Percentiles rank a stretch among this genome's conserved stretches.
Evolutionary conservation across 1,140 invertebrate species (phyloP).

Genomic region (Agrilus planipennis): DNA sequence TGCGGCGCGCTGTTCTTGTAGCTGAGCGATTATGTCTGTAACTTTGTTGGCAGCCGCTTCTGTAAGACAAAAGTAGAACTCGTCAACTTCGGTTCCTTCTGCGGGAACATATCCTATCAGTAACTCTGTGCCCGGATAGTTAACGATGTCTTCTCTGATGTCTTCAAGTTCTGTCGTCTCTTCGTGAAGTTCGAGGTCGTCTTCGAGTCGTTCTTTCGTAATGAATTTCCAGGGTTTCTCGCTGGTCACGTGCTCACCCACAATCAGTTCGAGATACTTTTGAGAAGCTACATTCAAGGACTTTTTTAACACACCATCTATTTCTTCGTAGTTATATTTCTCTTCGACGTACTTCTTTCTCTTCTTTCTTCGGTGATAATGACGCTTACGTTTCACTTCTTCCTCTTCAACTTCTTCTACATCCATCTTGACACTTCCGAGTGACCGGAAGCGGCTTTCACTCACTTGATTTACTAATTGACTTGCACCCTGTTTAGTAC

Average conservation of each 20-base stretch:
- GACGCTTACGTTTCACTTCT: too few relatives aligned
- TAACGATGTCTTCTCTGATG: slow-evolving; percentile 38
- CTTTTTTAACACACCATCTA: neutral
- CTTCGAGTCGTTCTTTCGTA: slow-evolving; percentile 46
- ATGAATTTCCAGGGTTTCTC: slow-evolving; percentile 62
- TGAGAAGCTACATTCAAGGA: neutral
- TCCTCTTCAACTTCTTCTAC: too few relatives aligned
- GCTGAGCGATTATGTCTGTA: slow-evolving; percentile 38
- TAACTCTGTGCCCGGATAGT: slow-evolving; percentile 42
- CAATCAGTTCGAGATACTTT: slow-evolving; percentile 9
- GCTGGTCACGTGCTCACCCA: slow-evolving; percentile 46
- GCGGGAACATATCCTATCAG: slow-evolving; percentile 56
- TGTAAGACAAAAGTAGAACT: slow-evolving; percentile 59
- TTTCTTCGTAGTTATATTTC: too few relatives aligned
- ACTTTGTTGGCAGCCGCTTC: slow-evolving; percentile 36
- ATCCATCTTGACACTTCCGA: too few relatives aligned
- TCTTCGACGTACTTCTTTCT: too few relatives aligned
- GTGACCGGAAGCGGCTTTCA: too few relatives aligned
- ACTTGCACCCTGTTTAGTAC: too few relatives aligned
- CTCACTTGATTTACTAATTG: too few relatives aligned
- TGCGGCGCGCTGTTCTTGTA: slow-evolving; percentile 47
- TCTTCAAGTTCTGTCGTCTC: slow-evolving; percentile 44
- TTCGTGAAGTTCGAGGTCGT: slow-evolving; percentile 39
- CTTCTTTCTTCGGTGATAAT: too few relatives aligned
- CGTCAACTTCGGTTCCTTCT: slow-evolving; percentile 42